Evolutionary conservation across 2,113 vertebrate species (phyloP), one percentile per base, ranked within the genome.

Genomic region (Rhea pennata): DNA sequence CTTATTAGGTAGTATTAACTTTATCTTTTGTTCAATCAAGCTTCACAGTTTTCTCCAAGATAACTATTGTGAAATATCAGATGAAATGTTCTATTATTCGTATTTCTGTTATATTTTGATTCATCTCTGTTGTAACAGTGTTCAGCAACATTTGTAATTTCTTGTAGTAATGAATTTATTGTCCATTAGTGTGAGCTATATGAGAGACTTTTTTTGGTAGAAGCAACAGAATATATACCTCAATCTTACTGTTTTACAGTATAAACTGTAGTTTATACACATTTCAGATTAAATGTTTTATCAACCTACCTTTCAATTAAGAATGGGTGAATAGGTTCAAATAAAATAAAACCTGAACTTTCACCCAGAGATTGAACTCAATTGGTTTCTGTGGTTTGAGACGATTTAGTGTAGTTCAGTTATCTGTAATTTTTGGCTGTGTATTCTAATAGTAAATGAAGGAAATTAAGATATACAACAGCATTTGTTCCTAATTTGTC

Each of bases 1-100:
- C 99, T 99, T 99, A 99, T 99, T 99, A 99, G 98, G 98, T 98
- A 98, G 98, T 98, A 99, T 99, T 99, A 99, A 99, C 98, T 97
- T 98, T 98, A 99, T 99, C 98, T 99, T 98, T 98, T 98, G 98
- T 98, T 98, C 97, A 98, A 99, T 99, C 98, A 98, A 98, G 98
- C 98, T 97, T 98, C 97, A 98, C 98, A 93, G 92, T 98, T 98
- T 98, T 94, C 97, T 98, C 95, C 44, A 95, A 97, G 97, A 98
- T 98, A 98, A 85, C 96, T 97, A 91, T 98, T 96, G 96, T 91
- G 93, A 98, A 97, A 94, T 97, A 93, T 76, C 94, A 89, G 78
- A 82, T 97, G 87, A 97, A 97, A 97, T 93, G 92, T 96, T 94
- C 84, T 97, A 82, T 97, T 97, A 93, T 96, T 73, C 17, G 2